Evolutionary conservation across 2,888 invertebrate species (phyloP).

Genomic region (Ophraella communa): DNA sequence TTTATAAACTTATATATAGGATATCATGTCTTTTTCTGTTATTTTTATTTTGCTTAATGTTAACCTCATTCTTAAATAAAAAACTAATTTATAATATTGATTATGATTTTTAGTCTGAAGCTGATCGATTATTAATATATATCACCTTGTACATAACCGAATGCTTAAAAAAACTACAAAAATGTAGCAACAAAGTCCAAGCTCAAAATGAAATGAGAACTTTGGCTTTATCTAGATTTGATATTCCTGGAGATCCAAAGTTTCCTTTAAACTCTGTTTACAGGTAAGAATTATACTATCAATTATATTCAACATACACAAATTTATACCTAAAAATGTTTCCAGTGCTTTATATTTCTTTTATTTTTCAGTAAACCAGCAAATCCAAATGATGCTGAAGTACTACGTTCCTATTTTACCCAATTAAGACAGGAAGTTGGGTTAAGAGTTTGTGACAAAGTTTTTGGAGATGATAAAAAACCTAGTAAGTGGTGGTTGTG

Average conservation of each 20-base stretch:
- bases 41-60: background rate
- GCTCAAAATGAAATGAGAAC: conserved; percentile 96
- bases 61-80: too few species aligned
- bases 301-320: too few species aligned
- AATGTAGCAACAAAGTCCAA: conserved; percentile 87
- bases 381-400: conserved; percentile 80
- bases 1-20: too few species aligned
- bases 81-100: too few species aligned
- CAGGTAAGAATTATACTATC: conserved; percentile 32
- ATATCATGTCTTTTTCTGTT: too few species aligned
- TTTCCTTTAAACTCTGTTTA: conserved; percentile 70
- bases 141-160: conserved; percentile 97
- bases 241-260: conserved; percentile 93
- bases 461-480: conserved; percentile 90
- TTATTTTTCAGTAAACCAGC: conserved; percentile 72
- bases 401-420: conserved; percentile 90
- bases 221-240: conserved; percentile 91
- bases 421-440: conserved; percentile 97
- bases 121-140: conserved; percentile 96
- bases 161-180: conserved; percentile 92
- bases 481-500: conserved; percentile 99
- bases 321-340: too few species aligned
- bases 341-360: conserved; percentile 65
- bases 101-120: conserved; percentile 78
- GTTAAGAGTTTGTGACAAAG: conserved; percentile 87